Conservation (phyloP, 2,113 vertebrate species). For the Leptosomus discolor region DNA sequence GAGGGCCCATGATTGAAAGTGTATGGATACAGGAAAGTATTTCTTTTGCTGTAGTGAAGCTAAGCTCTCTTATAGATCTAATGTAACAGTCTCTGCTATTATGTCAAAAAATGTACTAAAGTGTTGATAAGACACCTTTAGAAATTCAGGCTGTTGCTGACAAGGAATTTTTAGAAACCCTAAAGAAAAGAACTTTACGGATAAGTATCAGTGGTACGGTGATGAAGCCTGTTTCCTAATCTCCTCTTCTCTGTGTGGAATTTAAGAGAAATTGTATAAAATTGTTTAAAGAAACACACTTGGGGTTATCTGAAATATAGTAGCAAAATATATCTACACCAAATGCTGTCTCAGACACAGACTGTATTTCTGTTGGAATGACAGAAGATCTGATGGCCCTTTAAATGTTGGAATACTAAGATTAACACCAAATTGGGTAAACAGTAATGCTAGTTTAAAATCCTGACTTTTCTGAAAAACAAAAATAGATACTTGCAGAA, state of each 20-base stretch:
- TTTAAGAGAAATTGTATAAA: neutral
- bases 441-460: neutral
- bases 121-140: neutral
- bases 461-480: neutral
- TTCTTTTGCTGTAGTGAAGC: neutral
- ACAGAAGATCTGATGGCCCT: neutral
- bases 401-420: neutral
- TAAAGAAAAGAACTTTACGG: neutral
- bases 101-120: neutral
- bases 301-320: neutral
- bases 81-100: neutral
- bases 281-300: neutral
- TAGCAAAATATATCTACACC: neutral
- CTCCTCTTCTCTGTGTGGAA: neutral
- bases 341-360: neutral
- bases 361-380: neutral
- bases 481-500: neutral
- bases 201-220: neutral
- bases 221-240: neutral
- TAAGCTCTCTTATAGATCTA: neutral
- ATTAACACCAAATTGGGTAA: neutral
- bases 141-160: neutral
- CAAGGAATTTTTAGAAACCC: neutral
- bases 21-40: neutral
- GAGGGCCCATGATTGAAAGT: neutral